Percentiles rank a stretch among this genome's conserved stretches.
phyloP scores from a whole-genome alignment of 2,113 vertebrate species.

The Lutjanus erythropterus region DNA sequence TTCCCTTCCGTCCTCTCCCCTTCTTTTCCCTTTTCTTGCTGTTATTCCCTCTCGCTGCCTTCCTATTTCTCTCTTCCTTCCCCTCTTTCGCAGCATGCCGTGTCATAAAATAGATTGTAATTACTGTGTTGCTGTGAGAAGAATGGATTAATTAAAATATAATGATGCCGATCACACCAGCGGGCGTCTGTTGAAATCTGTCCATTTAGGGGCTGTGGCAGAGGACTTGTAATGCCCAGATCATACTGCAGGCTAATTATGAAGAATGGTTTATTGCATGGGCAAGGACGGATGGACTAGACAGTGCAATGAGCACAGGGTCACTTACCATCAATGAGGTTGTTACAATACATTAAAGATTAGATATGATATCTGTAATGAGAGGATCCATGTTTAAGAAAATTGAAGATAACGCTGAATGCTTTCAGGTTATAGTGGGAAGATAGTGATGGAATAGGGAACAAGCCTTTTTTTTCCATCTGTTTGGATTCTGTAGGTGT shows the following conservation, averaged over 20 bases:
- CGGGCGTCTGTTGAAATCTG: conserved; percentile 78
- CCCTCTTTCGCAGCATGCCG: conserved; percentile 68
- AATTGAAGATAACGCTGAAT: conserved; percentile 39
- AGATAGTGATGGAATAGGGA: not conserved
- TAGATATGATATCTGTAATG: conserved; percentile 65
- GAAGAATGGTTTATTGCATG: conserved; percentile 79
- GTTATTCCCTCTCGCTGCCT: conserved; percentile 43
- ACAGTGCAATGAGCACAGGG: conserved; percentile 59
- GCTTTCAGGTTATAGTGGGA: not conserved
- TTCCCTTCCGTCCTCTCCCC: conserved; percentile 26
- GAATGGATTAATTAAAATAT: conserved; percentile 86
- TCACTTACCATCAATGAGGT: conserved; percentile 67
- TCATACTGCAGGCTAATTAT: conserved; percentile 82
- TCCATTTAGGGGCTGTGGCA: conserved; percentile 76
- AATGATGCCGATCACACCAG: conserved; percentile 84
- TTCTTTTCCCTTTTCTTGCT: conserved; percentile 31
- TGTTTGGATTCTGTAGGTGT: conserved; percentile 1
- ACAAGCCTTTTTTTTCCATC: not conserved
- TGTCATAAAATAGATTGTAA: conserved; percentile 82
- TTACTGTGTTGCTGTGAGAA: conserved; percentile 82
- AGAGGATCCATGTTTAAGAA: conserved; percentile 56
- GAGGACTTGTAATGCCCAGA: conserved; percentile 80
- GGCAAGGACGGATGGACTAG: conserved; percentile 59
- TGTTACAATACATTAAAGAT: conserved; percentile 70
- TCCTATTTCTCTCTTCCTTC: conserved; percentile 52